A percentile compares a stretch with the other conserved stretches of the same genome.
These are phyloP conservation scores for Vireo griseus DNA, from an alignment of 2,797 vertebrate genomes.

Conservation along the genomic window DNA sequence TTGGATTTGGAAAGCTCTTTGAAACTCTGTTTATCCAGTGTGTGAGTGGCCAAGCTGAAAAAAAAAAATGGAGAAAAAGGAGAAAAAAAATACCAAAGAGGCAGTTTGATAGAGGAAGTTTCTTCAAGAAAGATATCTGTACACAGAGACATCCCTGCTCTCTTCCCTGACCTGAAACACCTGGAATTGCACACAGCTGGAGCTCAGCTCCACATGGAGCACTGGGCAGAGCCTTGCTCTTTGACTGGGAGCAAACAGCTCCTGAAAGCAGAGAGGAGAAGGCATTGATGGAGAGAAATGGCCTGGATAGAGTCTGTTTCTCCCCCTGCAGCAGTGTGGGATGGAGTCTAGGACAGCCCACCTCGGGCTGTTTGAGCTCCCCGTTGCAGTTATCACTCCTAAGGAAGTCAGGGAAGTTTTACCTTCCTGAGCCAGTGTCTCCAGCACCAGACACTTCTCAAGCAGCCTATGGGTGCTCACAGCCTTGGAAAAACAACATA, in stretches of 20 bases:
- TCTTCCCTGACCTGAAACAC: not conserved
- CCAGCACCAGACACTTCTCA: not conserved
- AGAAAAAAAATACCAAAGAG: not conserved
- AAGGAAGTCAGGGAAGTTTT: not conserved
- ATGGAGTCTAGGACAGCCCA: not conserved
- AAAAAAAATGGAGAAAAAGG: not conserved
- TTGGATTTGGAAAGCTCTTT: not conserved
- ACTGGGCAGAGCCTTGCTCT: not conserved
- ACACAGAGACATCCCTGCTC: not conserved
- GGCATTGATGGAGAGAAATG: not conserved
- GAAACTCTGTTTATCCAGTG: not conserved
- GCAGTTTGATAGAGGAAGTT: not conserved
- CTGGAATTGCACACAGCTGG: not conserved
- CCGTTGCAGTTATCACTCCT: not conserved
- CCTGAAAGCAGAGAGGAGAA: not conserved
- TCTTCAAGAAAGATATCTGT: not conserved
- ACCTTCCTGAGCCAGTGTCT: not conserved
- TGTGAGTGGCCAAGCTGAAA: not conserved
- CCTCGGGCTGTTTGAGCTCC: rapidly evolving
- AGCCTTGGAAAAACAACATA: not conserved
- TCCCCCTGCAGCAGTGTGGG: not conserved
- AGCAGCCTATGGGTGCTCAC: not conserved
- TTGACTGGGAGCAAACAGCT: not conserved
- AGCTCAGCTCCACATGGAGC: rapidly evolving
- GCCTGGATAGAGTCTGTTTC: not conserved